A percentile compares a stretch with the other conserved stretches of the same genome.
These are phyloP conservation scores for Melanerpes aurifrons DNA, from an alignment of 2,113 vertebrate genomes.

Conservation along the genomic window DNA sequence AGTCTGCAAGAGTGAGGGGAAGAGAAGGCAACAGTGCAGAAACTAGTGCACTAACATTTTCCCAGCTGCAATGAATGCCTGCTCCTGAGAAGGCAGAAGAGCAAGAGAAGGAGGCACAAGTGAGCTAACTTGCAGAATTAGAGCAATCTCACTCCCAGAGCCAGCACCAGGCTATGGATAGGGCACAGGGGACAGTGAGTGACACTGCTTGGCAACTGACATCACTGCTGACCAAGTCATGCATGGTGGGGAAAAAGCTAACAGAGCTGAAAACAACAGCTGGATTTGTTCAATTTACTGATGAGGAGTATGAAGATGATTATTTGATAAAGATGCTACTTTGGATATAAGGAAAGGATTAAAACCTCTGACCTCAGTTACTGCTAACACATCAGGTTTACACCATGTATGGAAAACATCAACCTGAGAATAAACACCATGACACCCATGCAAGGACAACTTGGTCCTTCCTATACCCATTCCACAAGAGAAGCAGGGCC, in stretches of 20 bases:
- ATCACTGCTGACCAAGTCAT: background rate
- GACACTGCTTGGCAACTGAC: background rate
- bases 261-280: background rate
- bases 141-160: background rate
- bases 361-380: background rate
- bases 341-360: background rate
- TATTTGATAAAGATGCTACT: background rate
- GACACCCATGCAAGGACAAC: background rate
- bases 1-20: background rate
- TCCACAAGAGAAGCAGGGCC: too few species aligned
- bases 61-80: background rate
- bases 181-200: background rate
- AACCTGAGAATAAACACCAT: background rate
- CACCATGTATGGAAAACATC: background rate
- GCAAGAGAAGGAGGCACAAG: background rate
- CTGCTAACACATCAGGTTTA: background rate
- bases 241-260: background rate
- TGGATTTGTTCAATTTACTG: background rate
- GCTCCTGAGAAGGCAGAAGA: background rate
- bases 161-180: background rate
- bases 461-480: background rate
- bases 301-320: background rate
- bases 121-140: background rate
- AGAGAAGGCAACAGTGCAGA: background rate
- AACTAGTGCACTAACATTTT: background rate